Conservation (phyloP, 2,888 invertebrate genomes). For the Drosophila cognata region DNA sequence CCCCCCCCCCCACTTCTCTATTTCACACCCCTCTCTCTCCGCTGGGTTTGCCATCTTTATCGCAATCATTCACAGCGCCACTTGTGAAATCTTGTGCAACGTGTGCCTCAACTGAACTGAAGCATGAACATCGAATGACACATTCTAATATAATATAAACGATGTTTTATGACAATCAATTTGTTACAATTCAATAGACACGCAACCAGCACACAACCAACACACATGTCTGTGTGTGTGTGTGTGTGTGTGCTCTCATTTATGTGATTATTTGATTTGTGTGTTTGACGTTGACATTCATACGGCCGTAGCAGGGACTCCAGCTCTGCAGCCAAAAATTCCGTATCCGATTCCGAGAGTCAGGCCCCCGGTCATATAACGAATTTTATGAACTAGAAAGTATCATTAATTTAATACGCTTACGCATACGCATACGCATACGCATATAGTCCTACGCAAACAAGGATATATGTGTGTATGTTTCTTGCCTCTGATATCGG, state of each 20-base stretch:
- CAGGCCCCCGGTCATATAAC: constrained; percentile 48
- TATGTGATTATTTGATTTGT: constrained; percentile 82
- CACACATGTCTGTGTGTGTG: constrained; percentile 21
- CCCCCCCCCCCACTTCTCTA: constrained; percentile 1
- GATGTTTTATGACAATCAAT: constrained; percentile 84
- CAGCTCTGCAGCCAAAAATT: background rate
- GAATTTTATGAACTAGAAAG: constrained; percentile 85
- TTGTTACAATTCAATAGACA: constrained; percentile 83
- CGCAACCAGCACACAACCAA: constrained; percentile 50
- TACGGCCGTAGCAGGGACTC: constrained; percentile 22
- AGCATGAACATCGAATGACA: constrained; percentile 77
- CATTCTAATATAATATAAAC: constrained; percentile 82
- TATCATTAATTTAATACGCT: constrained; percentile 84
- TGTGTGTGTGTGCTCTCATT: constrained; percentile 68
- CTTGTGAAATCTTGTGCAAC: constrained; percentile 67
- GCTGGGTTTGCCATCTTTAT: constrained; percentile 60
- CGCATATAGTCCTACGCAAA: constrained; percentile 29
- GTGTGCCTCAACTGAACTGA: constrained; percentile 62
- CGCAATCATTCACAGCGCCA: constrained; percentile 77
- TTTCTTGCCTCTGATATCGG: background rate
- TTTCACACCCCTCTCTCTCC: constrained; percentile 1
- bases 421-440: constrained; percentile 46
- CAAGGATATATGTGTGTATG: constrained; percentile 32
- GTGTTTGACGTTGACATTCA: constrained; percentile 73
- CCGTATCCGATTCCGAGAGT: constrained; percentile 7